These are phyloP conservation scores for Rhabdophis nuchalis DNA, from an alignment of 2,797 vertebrate genomes.

Conservation along the genomic window DNA sequence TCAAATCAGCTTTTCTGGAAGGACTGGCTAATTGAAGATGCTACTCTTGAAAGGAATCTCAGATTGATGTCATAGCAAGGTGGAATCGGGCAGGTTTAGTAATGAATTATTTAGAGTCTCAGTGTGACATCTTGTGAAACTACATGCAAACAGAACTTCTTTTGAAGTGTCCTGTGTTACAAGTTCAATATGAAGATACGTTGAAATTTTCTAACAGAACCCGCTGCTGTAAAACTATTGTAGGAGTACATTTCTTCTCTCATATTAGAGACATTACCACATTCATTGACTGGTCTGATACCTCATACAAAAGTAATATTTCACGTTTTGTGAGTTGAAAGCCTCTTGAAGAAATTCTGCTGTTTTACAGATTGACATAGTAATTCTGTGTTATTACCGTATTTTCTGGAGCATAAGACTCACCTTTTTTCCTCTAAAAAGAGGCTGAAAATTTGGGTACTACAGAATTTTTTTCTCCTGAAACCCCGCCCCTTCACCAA, in stretches of 20 bases:
- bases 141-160: constrained; percentile 3
- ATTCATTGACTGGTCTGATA: not conserved
- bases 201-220: not conserved
- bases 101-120: constrained; percentile 21
- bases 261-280: not conserved
- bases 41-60: constrained; percentile 8
- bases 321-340: not conserved
- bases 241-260: not conserved
- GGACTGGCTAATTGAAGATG: constrained; percentile 15
- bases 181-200: not conserved
- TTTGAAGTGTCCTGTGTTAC: not conserved
- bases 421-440: no score
- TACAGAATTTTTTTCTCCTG: no score
- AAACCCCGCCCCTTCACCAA: no score
- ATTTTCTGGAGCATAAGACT: no score
- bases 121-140: constrained; percentile 8
- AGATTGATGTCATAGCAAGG: not conserved
- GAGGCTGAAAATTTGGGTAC: no score
- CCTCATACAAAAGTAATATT: not conserved
- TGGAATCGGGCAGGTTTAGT: constrained; percentile 7
- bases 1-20: not conserved
- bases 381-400: no score
- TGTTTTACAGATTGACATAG: not conserved
- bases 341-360: not conserved
- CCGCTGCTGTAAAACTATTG: not conserved